A percentile compares a stretch with the other conserved stretches of the same genome.
Conservation (phyloP, 2,797 vertebrate genomes). For the Girardinus metallicus region DNA sequence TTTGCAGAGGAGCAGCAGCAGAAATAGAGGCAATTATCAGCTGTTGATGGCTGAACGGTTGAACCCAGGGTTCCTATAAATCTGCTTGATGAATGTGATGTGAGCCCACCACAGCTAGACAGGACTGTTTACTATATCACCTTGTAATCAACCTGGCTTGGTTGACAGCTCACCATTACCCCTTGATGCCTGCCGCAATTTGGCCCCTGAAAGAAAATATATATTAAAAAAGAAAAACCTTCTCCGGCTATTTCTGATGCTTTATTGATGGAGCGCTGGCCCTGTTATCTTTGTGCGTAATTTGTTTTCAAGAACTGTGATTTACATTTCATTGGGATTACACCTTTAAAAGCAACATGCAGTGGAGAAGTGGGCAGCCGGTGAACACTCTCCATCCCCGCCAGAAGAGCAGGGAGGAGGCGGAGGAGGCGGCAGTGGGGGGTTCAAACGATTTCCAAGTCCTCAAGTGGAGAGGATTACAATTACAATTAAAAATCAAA, state of each 20-base stretch:
- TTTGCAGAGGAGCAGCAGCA: slow-evolving; percentile 40
- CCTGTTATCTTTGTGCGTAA: slow-evolving; percentile 89
- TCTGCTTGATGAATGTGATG: slow-evolving; percentile 83
- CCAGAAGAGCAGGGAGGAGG: slow-evolving; percentile 33
- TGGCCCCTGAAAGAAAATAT: slow-evolving; percentile 79
- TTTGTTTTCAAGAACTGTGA: slow-evolving; percentile 93
- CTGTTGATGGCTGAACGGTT: slow-evolving; percentile 48
- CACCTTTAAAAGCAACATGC: slow-evolving; percentile 88
- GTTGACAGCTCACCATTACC: slow-evolving; percentile 86
- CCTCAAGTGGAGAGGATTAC: slow-evolving; percentile 88
- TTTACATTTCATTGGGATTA: slow-evolving; percentile 97
- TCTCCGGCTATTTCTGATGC: slow-evolving; percentile 75
- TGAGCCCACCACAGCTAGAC: slow-evolving; percentile 75
- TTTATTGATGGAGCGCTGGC: slow-evolving; percentile 79
- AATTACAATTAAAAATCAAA: slow-evolving; percentile 95
- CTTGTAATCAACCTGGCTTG: slow-evolving; percentile 87
- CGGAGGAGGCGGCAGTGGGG: slow-evolving; percentile 71
- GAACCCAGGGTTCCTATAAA: slow-evolving; percentile 76
- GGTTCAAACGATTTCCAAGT: slow-evolving; percentile 90
- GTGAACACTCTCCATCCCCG: slow-evolving; percentile 79
- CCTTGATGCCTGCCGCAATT: slow-evolving; percentile 85
- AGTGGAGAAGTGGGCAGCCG: slow-evolving; percentile 84
- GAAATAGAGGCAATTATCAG: slow-evolving; percentile 71
- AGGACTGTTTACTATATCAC: slow-evolving; percentile 87
- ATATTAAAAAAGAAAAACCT: slow-evolving; percentile 46